Conservation (phyloP, 2,888 invertebrate species). For the Pogonocherus hispidulus region DNA sequence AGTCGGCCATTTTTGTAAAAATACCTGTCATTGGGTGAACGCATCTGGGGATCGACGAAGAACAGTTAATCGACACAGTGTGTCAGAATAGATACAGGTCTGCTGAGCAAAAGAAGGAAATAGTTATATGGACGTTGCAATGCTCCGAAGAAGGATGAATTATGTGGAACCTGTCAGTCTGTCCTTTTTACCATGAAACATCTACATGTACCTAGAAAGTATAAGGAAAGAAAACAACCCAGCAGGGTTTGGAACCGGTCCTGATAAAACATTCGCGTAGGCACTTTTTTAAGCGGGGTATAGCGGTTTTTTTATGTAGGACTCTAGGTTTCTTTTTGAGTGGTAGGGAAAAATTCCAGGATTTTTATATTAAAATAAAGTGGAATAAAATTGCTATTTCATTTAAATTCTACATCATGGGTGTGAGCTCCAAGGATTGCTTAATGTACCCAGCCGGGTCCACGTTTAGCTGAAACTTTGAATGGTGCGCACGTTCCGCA, state of each 20-base stretch:
- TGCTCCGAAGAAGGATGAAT: constrained; percentile 8
- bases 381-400: too few relatives aligned
- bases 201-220: constrained; percentile 35
- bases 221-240: constrained; percentile 20
- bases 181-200: constrained; percentile 8
- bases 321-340: too few relatives aligned
- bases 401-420: too few relatives aligned
- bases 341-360: background rate
- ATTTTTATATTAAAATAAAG: background rate
- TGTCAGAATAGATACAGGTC: background rate
- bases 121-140: background rate
- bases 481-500: background rate
- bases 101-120: background rate
- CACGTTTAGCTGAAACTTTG: too few relatives aligned
- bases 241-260: constrained; percentile 17
- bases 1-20: constrained; percentile 41
- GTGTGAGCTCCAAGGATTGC: too few relatives aligned
- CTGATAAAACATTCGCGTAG: constrained; percentile 6
- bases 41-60: background rate
- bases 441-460: background rate
- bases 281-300: background rate
- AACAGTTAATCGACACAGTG: background rate
- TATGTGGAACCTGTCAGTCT: constrained; percentile 7
- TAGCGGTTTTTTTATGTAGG: background rate
- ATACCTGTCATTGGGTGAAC: constrained; percentile 11